Evolutionary conservation across 2,888 invertebrate genomes (phyloP).

Genomic region (Leptinotarsa haldemani): DNA sequence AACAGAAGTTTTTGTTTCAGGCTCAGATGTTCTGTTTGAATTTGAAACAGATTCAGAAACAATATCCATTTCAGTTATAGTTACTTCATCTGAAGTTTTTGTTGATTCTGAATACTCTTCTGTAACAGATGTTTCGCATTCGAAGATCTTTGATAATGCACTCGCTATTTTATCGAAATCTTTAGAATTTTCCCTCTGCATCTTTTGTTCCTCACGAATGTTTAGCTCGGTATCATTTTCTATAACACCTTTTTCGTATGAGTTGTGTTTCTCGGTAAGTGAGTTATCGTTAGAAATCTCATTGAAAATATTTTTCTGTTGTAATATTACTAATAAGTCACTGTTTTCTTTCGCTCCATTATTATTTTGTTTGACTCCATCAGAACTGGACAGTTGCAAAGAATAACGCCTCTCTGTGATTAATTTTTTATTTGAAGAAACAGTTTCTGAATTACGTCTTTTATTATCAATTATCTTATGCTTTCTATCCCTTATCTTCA

Average conservation of each 20-base stretch:
- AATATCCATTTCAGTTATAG: not conserved
- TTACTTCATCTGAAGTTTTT: not conserved
- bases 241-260: not conserved
- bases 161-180: not conserved
- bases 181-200: not conserved
- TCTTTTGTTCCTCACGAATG: not conserved
- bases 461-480: not conserved
- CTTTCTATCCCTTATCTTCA: not conserved
- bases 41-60: not conserved
- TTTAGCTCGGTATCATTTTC: not conserved
- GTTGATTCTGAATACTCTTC: not conserved
- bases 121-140: not conserved
- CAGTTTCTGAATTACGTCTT: slow-evolving; percentile 16
- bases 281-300: not conserved
- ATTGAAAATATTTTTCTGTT: not conserved
- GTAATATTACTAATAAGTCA: not conserved
- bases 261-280: not conserved
- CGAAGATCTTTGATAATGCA: not conserved
- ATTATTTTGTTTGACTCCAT: not conserved
- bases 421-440: not conserved
- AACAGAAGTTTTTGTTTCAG: no score
- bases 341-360: not conserved
- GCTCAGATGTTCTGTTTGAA: not conserved
- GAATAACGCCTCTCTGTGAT: not conserved
- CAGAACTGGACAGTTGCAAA: not conserved